Evolutionary conservation across 2,888 invertebrate species (phyloP).

Genomic region (Mactromeris polynyma): DNA sequence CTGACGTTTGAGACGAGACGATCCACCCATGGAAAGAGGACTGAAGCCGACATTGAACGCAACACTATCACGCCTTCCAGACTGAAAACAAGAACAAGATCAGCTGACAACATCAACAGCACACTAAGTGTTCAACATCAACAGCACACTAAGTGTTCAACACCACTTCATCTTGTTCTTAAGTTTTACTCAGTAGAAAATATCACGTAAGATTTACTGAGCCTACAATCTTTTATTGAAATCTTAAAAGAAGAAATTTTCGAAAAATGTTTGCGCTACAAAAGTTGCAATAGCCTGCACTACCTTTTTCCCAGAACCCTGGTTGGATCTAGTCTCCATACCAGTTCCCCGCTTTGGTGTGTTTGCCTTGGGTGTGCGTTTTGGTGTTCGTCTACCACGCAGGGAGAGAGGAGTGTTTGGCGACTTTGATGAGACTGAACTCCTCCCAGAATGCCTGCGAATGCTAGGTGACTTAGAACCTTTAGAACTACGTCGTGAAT

Average conservation of each 20-base stretch:
- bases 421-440: constrained; percentile 57
- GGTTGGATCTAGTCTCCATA: constrained; percentile 46
- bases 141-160: no score
- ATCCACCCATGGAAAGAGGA: constrained; percentile 69
- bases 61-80: constrained; percentile 73
- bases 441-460: constrained; percentile 48
- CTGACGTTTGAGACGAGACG: constrained; percentile 71
- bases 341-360: constrained; percentile 43
- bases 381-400: constrained; percentile 65
- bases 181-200: background rate
- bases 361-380: constrained; percentile 46
- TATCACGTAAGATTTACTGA: background rate
- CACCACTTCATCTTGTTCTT: background rate
- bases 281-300: background rate
- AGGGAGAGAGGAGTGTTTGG: constrained; percentile 66
- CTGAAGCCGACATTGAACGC: constrained; percentile 82
- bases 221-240: no score
- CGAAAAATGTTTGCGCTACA: background rate
- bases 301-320: constrained; percentile 71
- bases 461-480: constrained; percentile 64
- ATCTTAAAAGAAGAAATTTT: constrained; percentile 1
- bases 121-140: no score
- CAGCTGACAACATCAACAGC: background rate
- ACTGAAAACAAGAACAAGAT: constrained; percentile 60
- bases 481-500: constrained; percentile 69